Percentiles rank a stretch among this genome's conserved stretches.
Conservation (phyloP, 2,113 vertebrate genomes). For the Thunnus maccoyii region DNA sequence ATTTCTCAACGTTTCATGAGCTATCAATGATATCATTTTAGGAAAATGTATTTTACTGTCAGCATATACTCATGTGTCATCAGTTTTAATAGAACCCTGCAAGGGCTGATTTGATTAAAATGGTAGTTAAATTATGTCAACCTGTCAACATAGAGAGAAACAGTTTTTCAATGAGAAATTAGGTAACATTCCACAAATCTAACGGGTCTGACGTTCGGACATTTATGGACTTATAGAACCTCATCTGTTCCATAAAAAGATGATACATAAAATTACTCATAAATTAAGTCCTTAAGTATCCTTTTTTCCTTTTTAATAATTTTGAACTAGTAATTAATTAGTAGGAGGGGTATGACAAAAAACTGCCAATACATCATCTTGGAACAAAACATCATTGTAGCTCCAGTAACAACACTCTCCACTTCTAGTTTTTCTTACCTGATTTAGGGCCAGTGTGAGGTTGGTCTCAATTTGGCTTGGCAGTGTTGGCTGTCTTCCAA, state of each 20-base stretch:
- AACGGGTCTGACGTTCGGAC: background rate
- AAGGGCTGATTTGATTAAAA: too few species aligned
- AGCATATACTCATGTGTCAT: too few species aligned
- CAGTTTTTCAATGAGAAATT: too few species aligned
- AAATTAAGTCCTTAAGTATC: background rate
- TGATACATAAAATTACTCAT: too few species aligned
- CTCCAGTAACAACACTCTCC: slow-evolving; percentile 22
- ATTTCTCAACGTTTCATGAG: too few species aligned
- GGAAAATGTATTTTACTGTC: too few species aligned
- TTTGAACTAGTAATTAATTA: background rate
- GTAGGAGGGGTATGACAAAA: background rate
- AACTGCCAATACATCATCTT: background rate
- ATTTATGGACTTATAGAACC: background rate
- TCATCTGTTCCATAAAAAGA: background rate
- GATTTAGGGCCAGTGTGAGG: slow-evolving; percentile 39
- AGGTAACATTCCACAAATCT: too few species aligned
- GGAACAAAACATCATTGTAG: background rate
- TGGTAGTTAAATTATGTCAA: too few species aligned
- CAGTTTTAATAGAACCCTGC: too few species aligned
- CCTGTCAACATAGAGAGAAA: too few species aligned
- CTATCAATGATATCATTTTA: too few species aligned
- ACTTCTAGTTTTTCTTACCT: slow-evolving; percentile 25
- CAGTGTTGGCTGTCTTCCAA: slow-evolving; percentile 68
- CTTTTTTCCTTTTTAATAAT: background rate
- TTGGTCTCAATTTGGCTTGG: slow-evolving; percentile 63